Conservation (phyloP, 2,888 invertebrate genomes). For the Oxytorus armatus region DNA sequence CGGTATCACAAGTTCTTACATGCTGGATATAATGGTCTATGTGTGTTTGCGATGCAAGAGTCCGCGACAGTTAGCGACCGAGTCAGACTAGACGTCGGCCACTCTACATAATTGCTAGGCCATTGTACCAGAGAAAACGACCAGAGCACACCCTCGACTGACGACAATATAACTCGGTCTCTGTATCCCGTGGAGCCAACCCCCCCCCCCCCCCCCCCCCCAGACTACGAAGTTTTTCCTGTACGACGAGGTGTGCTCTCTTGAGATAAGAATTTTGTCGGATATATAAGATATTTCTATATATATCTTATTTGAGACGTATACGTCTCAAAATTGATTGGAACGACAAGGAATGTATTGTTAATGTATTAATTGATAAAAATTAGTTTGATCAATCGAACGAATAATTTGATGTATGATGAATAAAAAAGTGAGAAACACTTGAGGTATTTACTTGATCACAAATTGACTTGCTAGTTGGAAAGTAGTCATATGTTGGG, state of each 20-base stretch:
- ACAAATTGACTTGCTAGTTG: too few species aligned
- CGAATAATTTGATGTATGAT: too few species aligned
- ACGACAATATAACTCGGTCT: slow-evolving; percentile 44
- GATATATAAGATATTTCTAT: neutral
- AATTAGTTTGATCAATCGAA: too few species aligned
- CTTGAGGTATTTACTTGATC: too few species aligned
- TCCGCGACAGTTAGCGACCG: slow-evolving; percentile 49
- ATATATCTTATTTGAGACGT: too few species aligned
- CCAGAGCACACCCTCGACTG: slow-evolving; percentile 34
- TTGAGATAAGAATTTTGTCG: slow-evolving; percentile 12
- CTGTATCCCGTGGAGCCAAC: too few species aligned
- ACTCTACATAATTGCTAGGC: slow-evolving; percentile 79
- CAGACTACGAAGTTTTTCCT: slow-evolving; percentile 49
- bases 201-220: too few species aligned
- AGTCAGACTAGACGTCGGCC: slow-evolving; percentile 73
- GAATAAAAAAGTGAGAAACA: too few species aligned
- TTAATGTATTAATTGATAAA: too few species aligned
- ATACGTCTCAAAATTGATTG: too few species aligned
- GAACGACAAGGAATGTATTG: too few species aligned
- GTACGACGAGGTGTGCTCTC: slow-evolving; percentile 1
- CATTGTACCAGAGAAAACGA: slow-evolving; percentile 68
- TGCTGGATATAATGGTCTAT: neutral
- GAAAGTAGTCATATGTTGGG: too few species aligned
- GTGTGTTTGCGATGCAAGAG: neutral
- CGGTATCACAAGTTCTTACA: slow-evolving; percentile 44